Evolutionary conservation across 2,113 vertebrate species (phyloP).

Genomic region (Galemys pyrenaicus): DNA sequence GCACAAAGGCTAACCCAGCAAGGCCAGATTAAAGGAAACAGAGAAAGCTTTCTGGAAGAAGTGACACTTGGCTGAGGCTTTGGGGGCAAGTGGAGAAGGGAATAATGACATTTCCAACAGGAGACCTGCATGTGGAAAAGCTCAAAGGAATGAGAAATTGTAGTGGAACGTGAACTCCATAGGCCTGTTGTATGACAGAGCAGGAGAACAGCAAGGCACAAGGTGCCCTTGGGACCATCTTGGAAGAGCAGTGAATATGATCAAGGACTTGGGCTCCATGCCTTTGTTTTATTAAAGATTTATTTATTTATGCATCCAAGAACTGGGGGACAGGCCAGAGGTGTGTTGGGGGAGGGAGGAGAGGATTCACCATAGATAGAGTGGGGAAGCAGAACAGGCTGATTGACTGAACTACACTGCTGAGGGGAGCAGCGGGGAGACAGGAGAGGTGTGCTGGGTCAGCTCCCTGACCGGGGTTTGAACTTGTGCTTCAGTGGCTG

Average conservation of each 20-base stretch:
- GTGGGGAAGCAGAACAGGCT: too few relatives aligned
- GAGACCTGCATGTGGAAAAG: background rate
- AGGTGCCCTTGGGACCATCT: background rate
- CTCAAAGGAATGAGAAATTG: background rate
- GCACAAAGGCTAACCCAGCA: background rate
- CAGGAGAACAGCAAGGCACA: rapidly evolving
- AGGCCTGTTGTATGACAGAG: background rate
- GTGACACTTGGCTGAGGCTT: background rate
- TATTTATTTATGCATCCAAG: too few relatives aligned
- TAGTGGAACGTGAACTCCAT: background rate
- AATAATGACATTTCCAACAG: background rate
- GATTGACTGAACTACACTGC: too few relatives aligned
- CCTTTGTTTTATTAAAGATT: too few relatives aligned
- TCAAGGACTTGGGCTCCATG: background rate
- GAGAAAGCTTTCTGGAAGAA: background rate
- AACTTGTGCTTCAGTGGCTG: too few relatives aligned
- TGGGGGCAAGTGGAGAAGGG: background rate
- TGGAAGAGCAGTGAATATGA: background rate
- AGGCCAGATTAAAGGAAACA: background rate
- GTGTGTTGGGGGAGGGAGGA: too few relatives aligned
- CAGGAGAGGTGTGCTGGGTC: too few relatives aligned
- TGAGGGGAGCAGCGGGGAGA: too few relatives aligned
- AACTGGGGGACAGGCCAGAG: too few relatives aligned
- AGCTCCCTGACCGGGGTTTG: too few relatives aligned
- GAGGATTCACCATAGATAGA: too few relatives aligned